Evolutionary conservation across 92 coral and sea anemone species (phyloP), one percentile per base, ranked within the genome.

Genomic region (Metridium senile): DNA sequence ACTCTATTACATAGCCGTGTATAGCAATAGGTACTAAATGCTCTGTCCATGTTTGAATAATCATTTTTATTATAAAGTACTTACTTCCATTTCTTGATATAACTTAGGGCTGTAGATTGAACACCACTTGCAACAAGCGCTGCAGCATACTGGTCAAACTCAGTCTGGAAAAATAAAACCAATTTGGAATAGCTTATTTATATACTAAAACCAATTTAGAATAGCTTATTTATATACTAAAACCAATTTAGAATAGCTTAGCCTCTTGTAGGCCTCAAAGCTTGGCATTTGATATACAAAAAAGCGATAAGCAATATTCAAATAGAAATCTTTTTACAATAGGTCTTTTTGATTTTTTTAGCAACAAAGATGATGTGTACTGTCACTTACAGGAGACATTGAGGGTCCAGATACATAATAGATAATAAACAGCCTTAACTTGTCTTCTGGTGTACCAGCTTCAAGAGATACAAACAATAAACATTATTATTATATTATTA

Each of bases 371-470:
- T 39, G 6, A 6, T 39, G 49, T 39, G 49, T 39, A 13, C 30
- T 21, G 1, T 26, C 19, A 91, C 99, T 87, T 70, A 95, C 99
- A 66, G 99, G 84, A 18, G 99, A 95, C 99, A 95, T 92, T 1
- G 87, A 70, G 9, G 96, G 95, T 79, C 99, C 99, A 69, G 99
- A 95, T 29, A 95, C 89, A 71, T 80, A 95, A 51, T 89, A 95
- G 32, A 95, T 95, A 30, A 95, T 87, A 87, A 95, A 95, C 43
- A 95, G 72, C 30, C 99, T 80, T 27, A 95, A 87, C 84, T 95
- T 95, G 75, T 95, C 99, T 33, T 95, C 91, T 49, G 99, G 88
- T 33, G 99, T 89, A 1, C 99, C 99, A 75, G 97, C 99, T 95
- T 71, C 2, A 81, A 58, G 52, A 59, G 9, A 17, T n/a, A n/a